phyloP scores from a whole-genome alignment of 64 coral and sea anemone species.

The Pachyseris speciosa region DNA sequence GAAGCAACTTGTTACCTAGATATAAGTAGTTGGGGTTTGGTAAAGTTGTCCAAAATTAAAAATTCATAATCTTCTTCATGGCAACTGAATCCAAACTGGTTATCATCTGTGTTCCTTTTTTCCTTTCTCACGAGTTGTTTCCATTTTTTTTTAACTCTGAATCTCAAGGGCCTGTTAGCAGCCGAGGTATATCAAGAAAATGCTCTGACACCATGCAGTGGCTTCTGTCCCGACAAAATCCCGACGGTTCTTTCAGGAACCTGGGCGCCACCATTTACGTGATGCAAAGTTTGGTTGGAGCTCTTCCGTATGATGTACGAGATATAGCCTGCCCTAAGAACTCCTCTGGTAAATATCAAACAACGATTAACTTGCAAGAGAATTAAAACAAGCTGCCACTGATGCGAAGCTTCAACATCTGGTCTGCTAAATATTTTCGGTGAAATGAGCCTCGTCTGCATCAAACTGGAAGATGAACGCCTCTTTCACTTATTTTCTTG shows the following conservation, averaged over 20 bases:
- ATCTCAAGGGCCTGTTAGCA: background rate
- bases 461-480: too few species aligned
- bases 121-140: background rate
- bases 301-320: constrained; percentile 14
- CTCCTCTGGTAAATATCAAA: background rate
- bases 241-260: constrained; percentile 15
- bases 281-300: constrained; percentile 23
- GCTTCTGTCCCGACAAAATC: constrained; percentile 10
- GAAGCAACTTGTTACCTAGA: too few species aligned
- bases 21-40: too few species aligned
- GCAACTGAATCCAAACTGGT: too few species aligned
- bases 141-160: background rate
- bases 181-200: background rate
- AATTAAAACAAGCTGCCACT: too few species aligned
- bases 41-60: too few species aligned
- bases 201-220: constrained; percentile 19
- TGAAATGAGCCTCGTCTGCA: too few species aligned
- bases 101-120: background rate
- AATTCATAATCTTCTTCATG: too few species aligned
- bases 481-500: too few species aligned
- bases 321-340: constrained; percentile 24
- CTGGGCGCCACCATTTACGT: constrained; percentile 19
- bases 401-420: too few species aligned
- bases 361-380: background rate
- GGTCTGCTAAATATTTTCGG: too few species aligned